phyloP scores from a whole-genome alignment of 2,888 invertebrate species.

The Lycophotia porphyrea region DNA sequence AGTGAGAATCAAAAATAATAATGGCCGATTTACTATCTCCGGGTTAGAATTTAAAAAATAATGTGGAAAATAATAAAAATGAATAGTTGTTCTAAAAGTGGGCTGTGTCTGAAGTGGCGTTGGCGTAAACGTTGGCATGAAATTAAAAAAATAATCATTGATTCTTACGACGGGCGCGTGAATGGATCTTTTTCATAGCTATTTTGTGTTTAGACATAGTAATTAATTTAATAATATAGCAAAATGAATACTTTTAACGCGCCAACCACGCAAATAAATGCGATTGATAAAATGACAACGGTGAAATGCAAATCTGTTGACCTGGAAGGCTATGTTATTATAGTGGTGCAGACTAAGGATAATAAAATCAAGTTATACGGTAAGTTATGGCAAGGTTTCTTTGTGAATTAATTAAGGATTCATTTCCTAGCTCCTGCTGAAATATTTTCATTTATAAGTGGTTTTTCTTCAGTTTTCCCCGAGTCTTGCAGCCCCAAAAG shows the following conservation, averaged over 20 bases:
- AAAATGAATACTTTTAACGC: constrained; percentile 89
- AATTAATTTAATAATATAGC: constrained; percentile 65
- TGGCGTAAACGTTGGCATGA: constrained; percentile 87
- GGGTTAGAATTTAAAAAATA: constrained; percentile 77
- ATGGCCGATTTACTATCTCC: constrained; percentile 84
- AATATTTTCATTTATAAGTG: neutral
- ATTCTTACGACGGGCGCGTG: constrained; percentile 60
- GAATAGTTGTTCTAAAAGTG: constrained; percentile 81
- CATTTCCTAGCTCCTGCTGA: neutral
- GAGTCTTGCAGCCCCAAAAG: neutral
- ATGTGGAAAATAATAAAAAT: constrained; percentile 81
- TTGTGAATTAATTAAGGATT: neutral
- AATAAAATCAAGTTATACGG: constrained; percentile 98
- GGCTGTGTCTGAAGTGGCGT: constrained; percentile 86
- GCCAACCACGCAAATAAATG: constrained; percentile 87
- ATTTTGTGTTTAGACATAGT: constrained; percentile 63
- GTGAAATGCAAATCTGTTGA: constrained; percentile 93
- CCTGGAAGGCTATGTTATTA: constrained; percentile 98
- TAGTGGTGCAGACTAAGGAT: constrained; percentile 97
- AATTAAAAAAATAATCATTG: constrained; percentile 67
- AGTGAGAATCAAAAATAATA: constrained; percentile 70
- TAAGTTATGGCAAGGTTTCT: constrained; percentile 78
- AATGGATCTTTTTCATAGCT: constrained; percentile 68
- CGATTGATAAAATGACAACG: constrained; percentile 88
- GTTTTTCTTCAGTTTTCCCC: constrained; percentile 1